Conservation (phyloP, 2,888 invertebrate genomes). For the Lithophane ornitopus region DNA sequence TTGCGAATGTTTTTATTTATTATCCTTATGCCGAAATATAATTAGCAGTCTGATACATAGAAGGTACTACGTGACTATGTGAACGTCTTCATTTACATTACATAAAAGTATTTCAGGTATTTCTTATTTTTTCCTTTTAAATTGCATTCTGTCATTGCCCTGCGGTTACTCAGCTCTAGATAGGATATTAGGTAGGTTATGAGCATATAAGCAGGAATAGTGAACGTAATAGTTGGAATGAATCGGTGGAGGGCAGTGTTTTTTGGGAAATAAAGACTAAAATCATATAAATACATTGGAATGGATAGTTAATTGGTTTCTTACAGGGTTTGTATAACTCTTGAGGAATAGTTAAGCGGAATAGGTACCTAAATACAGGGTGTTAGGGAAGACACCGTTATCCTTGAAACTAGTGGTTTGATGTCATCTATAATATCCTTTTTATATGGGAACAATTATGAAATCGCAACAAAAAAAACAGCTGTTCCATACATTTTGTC, state of each 20-base stretch:
- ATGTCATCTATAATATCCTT: no score
- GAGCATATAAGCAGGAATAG: background rate
- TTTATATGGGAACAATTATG: no score
- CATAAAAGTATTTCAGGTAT: slow-evolving; percentile 1
- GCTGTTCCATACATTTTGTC: no score
- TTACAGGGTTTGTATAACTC: no score
- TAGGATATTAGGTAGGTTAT: background rate
- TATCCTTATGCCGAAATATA: background rate
- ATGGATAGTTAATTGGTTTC: background rate
- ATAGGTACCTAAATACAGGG: no score
- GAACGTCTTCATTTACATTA: slow-evolving; percentile 2
- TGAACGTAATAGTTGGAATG: background rate
- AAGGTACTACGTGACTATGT: slow-evolving; percentile 12
- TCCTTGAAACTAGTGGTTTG: no score
- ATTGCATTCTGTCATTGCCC: slow-evolving; percentile 5
- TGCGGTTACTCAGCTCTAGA: slow-evolving; percentile 18
- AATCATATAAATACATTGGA: no score
- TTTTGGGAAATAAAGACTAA: background rate
- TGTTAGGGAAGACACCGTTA: no score
- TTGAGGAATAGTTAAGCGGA: no score
- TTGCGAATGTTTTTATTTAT: background rate
- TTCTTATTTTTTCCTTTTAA: slow-evolving; percentile 36
- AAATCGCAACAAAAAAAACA: no score
- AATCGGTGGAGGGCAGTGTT: no score
- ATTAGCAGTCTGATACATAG: background rate